Base-by-base conservation (phyloP, 1,140 invertebrate species). In the Gonioctena quinquepunctata region DNA sequence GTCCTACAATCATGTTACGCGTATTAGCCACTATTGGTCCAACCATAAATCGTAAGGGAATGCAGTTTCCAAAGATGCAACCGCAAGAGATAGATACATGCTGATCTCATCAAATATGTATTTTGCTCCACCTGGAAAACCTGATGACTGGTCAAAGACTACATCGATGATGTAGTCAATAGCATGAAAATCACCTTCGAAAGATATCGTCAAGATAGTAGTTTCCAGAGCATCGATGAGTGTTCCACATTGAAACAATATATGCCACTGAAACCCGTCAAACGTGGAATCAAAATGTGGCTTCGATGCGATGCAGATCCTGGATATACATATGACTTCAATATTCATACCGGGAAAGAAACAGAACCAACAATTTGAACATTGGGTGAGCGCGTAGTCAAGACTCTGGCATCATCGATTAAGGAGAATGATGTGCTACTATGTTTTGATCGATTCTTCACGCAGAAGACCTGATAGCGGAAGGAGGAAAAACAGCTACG, bases 231-330 rank as follows among this genome's bases (percentile, higher is more conserved):
- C 52, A 76, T 80, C 57, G 74, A 68, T 27, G 64, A 69, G 2
- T 56, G 78, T 52, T 75, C 70, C 48, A 57, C 62, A 7, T 28
- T 79, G 26, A 80, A 81, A 54, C 77, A 82, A 62, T 82, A 81
- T 63, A 63, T 78, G 49, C 79, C 79, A 22, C 27, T 81, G 25
- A 82, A 82, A 66, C 77, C 77, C 3, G 77, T 75, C 19, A 81
- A 83, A 73, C 50, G 75, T 57, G 81, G 81, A 21, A 80, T 83
- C 56, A 81, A 81, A 76, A 71, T 81, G 25, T 82, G 79, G 77
- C 49, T 71, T 33, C 28, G 75, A 33, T 75, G 75, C 67, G 77
- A 82, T 66, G 48, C 78, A 28, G 18, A 69, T 21, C 72, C 68
- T 28, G 76, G 79, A 11, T 80, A 77, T 64, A 69, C 48, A 21